Base-by-base conservation (phyloP, 2,113 vertebrate genomes). In the Orcinus orca region DNA sequence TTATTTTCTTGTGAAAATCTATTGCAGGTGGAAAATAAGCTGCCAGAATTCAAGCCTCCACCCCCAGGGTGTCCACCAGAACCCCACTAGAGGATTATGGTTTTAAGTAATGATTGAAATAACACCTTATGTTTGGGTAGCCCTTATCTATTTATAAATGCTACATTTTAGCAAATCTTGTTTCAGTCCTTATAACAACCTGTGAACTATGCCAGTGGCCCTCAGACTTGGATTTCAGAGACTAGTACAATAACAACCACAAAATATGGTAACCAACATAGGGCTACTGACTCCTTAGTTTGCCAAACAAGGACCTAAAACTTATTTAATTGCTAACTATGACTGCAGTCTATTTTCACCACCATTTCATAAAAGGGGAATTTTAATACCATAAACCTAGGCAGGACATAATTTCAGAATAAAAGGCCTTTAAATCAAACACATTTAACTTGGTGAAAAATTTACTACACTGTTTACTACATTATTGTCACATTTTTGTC, bases 1-100 rank as follows among this genome's bases (percentile, higher is more conserved):
- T 67, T 41, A 62, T 44, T 92, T 93, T 94, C 62, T 90, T 96
- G 41, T 95, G 83, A 95, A 89, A 31, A 68, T 58, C 38, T 68
- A 50, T 60, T 86, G 76, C 18, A 87, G 65, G 50, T 90, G 65
- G 76, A 92, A 80, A 80, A 65, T 63, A 73, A 95, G 87, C 26
- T 0, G 0, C 29, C 2, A 3, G 23, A 80, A 21, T 81, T 77
- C 15, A 60, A 76, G 17, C 18, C 29, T 77, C 73, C n/a, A 94
- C 38, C n/a, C 58, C 21, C 20, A 88, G 13, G 55, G 26, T 62
- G 17, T 58, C 47, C 5, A 50, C 47, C 13, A 33, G 44, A 44
- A 60, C 65, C 41, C 25, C 4, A 20, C 41, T 18, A 13, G 80
- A 67, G 47, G 70, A 70, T 38, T 38, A 62, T 41, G 60, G 38